Evolutionary conservation across 2,888 invertebrate genomes (phyloP).

Genomic region (Caradrina kadenii): DNA sequence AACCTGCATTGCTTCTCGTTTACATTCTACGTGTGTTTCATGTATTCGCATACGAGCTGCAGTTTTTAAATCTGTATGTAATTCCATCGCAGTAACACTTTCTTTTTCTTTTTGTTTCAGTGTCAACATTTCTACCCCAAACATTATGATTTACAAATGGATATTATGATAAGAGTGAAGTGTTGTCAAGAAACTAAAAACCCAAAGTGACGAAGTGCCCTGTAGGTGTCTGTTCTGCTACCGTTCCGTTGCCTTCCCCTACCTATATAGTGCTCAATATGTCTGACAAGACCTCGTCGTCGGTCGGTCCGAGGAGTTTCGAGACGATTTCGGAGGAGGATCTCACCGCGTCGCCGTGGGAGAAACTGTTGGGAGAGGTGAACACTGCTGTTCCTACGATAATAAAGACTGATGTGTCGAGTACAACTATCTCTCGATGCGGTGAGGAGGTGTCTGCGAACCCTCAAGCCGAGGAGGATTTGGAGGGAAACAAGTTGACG

Average conservation of each 20-base stretch:
- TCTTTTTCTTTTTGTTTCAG: slow-evolving; percentile 84
- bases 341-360: slow-evolving; percentile 85
- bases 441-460: slow-evolving; percentile 79
- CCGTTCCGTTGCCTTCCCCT: slow-evolving; percentile 82
- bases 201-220: slow-evolving; percentile 90
- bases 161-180: slow-evolving; percentile 91
- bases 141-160: slow-evolving; percentile 91
- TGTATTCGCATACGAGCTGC: background rate
- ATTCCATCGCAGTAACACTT: slow-evolving; percentile 13
- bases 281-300: slow-evolving; percentile 88
- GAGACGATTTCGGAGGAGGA: slow-evolving; percentile 89
- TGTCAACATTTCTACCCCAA: slow-evolving; percentile 91
- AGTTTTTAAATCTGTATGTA: background rate
- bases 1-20: slow-evolving; percentile 28
- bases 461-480: slow-evolving; percentile 78
- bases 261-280: slow-evolving; percentile 76
- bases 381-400: slow-evolving; percentile 86
- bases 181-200: slow-evolving; percentile 91
- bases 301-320: slow-evolving; percentile 88
- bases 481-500: slow-evolving; percentile 84
- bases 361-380: slow-evolving; percentile 86
- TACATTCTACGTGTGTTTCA: slow-evolving; percentile 22
- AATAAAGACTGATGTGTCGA: slow-evolving; percentile 86
- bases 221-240: slow-evolving; percentile 88
- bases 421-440: slow-evolving; percentile 79